Conservation (phyloP, 2,888 invertebrate species). For the Lepidochrysops patricia region DNA sequence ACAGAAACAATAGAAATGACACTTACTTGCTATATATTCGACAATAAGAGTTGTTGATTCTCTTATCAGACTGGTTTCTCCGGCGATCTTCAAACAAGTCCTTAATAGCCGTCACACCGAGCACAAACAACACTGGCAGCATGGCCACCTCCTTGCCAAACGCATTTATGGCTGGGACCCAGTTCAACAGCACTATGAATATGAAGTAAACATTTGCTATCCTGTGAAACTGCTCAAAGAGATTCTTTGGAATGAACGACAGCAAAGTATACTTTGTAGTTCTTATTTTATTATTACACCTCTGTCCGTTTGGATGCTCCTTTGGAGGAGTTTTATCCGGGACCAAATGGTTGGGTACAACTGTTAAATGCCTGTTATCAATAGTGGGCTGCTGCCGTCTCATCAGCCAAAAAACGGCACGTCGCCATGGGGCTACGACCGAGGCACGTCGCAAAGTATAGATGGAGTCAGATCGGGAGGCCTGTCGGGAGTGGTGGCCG, state of each 20-base stretch:
- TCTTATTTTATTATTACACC: slow-evolving; percentile 88
- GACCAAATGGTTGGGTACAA: slow-evolving; percentile 90
- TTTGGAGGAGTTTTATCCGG: slow-evolving; percentile 85
- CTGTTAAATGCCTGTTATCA: slow-evolving; percentile 80
- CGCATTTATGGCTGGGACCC: slow-evolving; percentile 95
- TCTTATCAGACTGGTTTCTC: slow-evolving; percentile 90
- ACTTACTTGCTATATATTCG: slow-evolving; percentile 91
- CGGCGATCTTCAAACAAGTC: slow-evolving; percentile 96
- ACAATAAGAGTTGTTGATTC: slow-evolving; percentile 94
- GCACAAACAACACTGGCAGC: slow-evolving; percentile 95
- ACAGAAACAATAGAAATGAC: background rate
- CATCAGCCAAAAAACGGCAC: slow-evolving; percentile 76
- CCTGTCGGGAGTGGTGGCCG: slow-evolving; percentile 86
- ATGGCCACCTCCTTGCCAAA: slow-evolving; percentile 97
- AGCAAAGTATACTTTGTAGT: slow-evolving; percentile 96
- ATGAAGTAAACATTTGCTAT: slow-evolving; percentile 98
- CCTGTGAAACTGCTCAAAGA: slow-evolving; percentile 97
- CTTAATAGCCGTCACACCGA: slow-evolving; percentile 94
- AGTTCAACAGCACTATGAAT: slow-evolving; percentile 95
- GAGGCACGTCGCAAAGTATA: slow-evolving; percentile 87
- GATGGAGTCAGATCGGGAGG: slow-evolving; percentile 91
- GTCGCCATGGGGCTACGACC: slow-evolving; percentile 82
- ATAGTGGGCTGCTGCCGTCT: slow-evolving; percentile 77
- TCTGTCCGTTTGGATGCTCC: slow-evolving; percentile 88
- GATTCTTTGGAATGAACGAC: slow-evolving; percentile 95